A percentile compares a stretch with the other conserved stretches of the same genome.
phyloP scores from a whole-genome alignment of 2,113 vertebrate species.

The Furnarius figulus region DNA sequence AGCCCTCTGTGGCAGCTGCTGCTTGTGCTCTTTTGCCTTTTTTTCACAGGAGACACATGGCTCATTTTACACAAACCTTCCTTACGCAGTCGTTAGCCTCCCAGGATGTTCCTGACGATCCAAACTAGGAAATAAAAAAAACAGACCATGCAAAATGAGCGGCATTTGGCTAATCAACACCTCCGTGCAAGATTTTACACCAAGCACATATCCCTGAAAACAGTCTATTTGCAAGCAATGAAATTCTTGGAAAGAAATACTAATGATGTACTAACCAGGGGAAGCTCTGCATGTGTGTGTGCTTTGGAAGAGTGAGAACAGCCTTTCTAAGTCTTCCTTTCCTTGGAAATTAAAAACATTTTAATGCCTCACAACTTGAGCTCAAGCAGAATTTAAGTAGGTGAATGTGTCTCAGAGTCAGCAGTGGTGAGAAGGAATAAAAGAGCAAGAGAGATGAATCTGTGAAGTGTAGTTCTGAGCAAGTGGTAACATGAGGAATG shows the following conservation, averaged over 20 bases:
- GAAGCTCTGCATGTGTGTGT: background rate
- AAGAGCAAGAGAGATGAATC: background rate
- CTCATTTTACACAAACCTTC: background rate
- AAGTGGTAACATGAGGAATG: background rate
- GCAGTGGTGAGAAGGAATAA: background rate
- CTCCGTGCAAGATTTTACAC: background rate
- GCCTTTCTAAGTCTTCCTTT: background rate
- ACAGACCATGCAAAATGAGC: background rate
- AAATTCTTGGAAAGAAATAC: constrained; percentile 32
- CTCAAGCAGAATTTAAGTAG: constrained; percentile 20
- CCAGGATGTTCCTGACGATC: background rate
- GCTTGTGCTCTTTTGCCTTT: background rate
- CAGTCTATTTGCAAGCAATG: background rate
- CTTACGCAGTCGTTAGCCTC: background rate
- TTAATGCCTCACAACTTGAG: constrained; percentile 16
- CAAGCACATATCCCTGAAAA: constrained; percentile 3
- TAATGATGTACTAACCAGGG: background rate
- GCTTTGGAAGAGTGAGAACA: constrained; percentile 1
- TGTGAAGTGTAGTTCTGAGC: background rate
- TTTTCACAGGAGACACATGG: background rate
- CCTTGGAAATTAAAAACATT: constrained; percentile 15
- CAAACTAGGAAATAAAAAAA: background rate
- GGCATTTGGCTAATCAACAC: constrained; percentile 1
- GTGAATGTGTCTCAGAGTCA: background rate
- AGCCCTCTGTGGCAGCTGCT: background rate